phyloP scores from a whole-genome alignment of 2,797 vertebrate species.

The Chelmon rostratus region DNA sequence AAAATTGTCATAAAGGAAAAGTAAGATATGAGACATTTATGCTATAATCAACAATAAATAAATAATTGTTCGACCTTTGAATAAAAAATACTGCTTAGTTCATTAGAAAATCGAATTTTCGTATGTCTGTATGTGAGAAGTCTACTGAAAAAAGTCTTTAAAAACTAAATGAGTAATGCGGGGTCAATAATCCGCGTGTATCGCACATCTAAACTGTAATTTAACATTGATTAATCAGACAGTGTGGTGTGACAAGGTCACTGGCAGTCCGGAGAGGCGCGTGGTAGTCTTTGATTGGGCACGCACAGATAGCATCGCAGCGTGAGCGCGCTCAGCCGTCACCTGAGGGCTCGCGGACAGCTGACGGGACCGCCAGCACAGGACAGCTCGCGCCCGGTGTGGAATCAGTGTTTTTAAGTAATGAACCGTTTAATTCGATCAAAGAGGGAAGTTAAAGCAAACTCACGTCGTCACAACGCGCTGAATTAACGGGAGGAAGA shows the following conservation, averaged over 20 bases:
- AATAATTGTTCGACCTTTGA: background rate
- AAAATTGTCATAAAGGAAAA: background rate
- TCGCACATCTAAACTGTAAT: constrained; percentile 6
- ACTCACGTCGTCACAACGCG: background rate
- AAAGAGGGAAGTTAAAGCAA: background rate
- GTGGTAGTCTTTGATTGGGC: constrained; percentile 27
- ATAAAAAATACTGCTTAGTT: background rate
- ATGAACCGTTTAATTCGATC: background rate
- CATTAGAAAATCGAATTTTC: background rate
- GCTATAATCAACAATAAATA: background rate
- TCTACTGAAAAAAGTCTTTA: background rate
- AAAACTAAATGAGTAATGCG: background rate
- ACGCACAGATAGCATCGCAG: background rate
- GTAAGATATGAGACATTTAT: background rate
- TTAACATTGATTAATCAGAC: constrained; percentile 19
- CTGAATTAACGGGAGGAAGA: background rate
- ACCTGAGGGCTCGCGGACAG: constrained; percentile 54
- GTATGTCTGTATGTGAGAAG: background rate
- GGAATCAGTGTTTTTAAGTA: background rate
- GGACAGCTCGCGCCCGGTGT: constrained; percentile 21
- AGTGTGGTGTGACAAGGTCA: constrained; percentile 63
- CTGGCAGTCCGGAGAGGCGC: constrained; percentile 39
- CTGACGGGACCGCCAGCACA: constrained; percentile 9
- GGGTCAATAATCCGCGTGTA: background rate
- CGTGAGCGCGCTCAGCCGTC: constrained; percentile 54